Conservation (phyloP, 2,113 vertebrate species). For the Aplodontia rufa region DNA sequence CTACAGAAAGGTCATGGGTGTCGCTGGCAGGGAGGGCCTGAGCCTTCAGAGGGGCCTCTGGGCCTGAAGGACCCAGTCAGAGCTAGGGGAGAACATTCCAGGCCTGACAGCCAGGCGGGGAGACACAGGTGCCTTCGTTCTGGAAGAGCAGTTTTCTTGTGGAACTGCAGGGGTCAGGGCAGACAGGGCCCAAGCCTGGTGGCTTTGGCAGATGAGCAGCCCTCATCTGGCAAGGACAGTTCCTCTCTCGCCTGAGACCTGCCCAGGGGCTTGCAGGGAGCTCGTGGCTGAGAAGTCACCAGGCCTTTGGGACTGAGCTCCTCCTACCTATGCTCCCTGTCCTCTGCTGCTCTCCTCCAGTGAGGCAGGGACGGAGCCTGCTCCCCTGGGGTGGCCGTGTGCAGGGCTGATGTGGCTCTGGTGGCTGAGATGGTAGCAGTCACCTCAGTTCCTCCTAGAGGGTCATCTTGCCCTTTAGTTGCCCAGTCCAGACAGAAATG, state of each 20-base stretch:
- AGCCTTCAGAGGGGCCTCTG: background rate
- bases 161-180: background rate
- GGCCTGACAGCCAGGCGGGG: background rate
- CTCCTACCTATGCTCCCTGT: fast-evolving
- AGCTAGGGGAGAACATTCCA: background rate
- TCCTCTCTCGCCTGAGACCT: background rate
- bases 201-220: background rate
- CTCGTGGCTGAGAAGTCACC: background rate
- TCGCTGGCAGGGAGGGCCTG: background rate
- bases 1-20: too few species aligned
- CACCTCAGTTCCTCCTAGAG: background rate
- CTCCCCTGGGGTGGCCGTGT: too few species aligned
- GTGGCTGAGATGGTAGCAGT: background rate
- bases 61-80: background rate
- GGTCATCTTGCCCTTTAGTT: background rate
- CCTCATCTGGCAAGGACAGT: background rate
- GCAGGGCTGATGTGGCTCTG: too few species aligned
- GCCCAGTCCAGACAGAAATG: background rate
- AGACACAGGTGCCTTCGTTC: background rate
- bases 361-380: background rate
- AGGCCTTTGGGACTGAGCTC: background rate
- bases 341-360: fast-evolving
- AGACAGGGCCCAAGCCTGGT: background rate
- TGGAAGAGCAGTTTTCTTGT: background rate
- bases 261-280: background rate